Evolutionary conservation across 2,113 vertebrate genomes (phyloP), one percentile per base, ranked within the genome.

Genomic region (Catharus minimus): DNA sequence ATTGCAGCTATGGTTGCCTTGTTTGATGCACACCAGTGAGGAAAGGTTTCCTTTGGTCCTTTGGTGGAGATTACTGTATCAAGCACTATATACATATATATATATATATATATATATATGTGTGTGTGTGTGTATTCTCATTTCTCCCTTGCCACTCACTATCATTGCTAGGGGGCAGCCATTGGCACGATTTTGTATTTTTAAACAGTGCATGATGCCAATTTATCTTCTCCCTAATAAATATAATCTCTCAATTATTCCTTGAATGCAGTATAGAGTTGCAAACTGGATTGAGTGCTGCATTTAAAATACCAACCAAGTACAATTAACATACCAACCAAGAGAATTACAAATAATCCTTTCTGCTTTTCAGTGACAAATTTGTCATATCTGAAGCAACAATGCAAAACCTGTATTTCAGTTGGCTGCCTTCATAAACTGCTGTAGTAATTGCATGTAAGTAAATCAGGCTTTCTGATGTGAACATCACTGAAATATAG

Each of bases 401-500:
- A 94, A 71, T 2, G 11, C 66, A 71, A 76, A 93, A 18, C 52
- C 16, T 65, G 9, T 62, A 79, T 67, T 90, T 92, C 67, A 79
- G 55, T 1, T 82, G 71, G 52, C 66, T 93, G 87, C 69, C 62
- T 76, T 73, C 82, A 46, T 24, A 72, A 90, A 71, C 46, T 64
- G 41, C 46, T 75, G 9, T 28, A 78, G 44, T 60, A 83, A 88
- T 36, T 75, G 36, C 47, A 41, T 7, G 8, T 41, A 46, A 78
- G 66, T 80, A 82, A 94, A 93, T 95, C 27, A 80, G 44, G 41
- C 30, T n/a, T 92, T 85, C 39, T 77, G 89, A 82, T 57, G 41
- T 38, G 92, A 94, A 92, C 65, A 58, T 55, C 77, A 66, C 79
- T 88, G 41, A 87, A 82, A 33, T 49, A 65, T 76, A 46, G 73